phyloP scores from a whole-genome alignment of 2,888 invertebrate genomes.

The Ormyrus thymus region DNA sequence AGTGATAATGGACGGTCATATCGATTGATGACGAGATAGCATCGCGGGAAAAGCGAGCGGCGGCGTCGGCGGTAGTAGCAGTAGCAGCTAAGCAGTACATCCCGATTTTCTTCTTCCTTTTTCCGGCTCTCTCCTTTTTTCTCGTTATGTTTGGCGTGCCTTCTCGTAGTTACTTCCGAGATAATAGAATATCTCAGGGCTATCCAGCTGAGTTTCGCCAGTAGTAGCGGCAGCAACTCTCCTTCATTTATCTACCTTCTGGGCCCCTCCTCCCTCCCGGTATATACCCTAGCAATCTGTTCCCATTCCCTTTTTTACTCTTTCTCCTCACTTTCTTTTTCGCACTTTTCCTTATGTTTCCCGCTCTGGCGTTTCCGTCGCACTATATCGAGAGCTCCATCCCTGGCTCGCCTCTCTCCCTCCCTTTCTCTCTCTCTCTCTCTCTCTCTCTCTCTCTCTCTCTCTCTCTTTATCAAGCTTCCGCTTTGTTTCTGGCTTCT shows the following conservation, averaged over 20 bases:
- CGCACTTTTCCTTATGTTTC: conserved; percentile 38
- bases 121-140: conserved; percentile 10
- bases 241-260: conserved; percentile 39
- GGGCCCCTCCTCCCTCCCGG: not conserved
- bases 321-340: conserved; percentile 42
- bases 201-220: conserved; percentile 33
- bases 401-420: not conserved
- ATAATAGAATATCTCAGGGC: conserved; percentile 57
- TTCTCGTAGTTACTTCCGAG: conserved; percentile 53
- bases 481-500: conserved; percentile 38
- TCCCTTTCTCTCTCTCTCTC: not conserved
- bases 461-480: conserved; percentile 8
- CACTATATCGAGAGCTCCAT: not conserved
- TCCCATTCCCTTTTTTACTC: conserved; percentile 4
- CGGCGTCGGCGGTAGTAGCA: not conserved
- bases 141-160: conserved; percentile 48
- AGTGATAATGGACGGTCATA: conserved; percentile 10
- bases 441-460: not conserved
- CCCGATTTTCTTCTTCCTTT: not conserved
- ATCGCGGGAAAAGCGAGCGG: not conserved
- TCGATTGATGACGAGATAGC: conserved; percentile 31
- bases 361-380: conserved; percentile 13
- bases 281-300: conserved; percentile 56
- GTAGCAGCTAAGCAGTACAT: not conserved
- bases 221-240: conserved; percentile 30